phyloP scores from a whole-genome alignment of 2,797 vertebrate species.

The Discoglossus pictus region DNA sequence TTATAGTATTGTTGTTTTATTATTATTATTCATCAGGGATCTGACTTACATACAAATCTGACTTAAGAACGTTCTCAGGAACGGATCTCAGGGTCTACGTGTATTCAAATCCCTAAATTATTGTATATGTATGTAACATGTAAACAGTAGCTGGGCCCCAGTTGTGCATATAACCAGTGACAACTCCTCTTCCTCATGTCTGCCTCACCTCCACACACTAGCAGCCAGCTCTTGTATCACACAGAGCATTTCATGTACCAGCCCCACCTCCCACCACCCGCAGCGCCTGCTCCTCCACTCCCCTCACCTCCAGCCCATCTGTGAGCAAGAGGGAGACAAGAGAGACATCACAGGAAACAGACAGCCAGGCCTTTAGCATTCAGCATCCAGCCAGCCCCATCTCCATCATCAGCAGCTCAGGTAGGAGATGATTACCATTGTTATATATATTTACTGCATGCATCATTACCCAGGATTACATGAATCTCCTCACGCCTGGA shows the following conservation, averaged over 20 bases:
- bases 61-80: too few relatives aligned
- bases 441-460: too few relatives aligned
- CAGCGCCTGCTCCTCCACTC: conserved; percentile 30
- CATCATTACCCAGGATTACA: too few relatives aligned
- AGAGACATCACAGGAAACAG: not conserved
- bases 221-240: conserved; percentile 10
- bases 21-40: too few relatives aligned
- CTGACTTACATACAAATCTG: too few relatives aligned
- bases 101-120: too few relatives aligned
- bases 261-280: conserved; percentile 34
- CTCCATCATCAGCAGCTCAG: conserved; percentile 1
- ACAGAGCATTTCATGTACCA: conserved; percentile 3
- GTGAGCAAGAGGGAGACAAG: conserved; percentile 12
- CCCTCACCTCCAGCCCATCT: conserved; percentile 32
- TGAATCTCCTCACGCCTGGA: too few relatives aligned
- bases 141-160: not conserved
- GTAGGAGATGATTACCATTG: conserved; percentile 18
- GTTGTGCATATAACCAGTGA: not conserved
- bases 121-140: too few relatives aligned
- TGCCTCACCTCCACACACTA: not conserved
- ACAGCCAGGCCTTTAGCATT: not conserved
- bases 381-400: not conserved
- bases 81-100: too few relatives aligned
- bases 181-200: not conserved
- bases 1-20: too few relatives aligned